These are phyloP conservation scores for Microctonus hyperodae DNA, from an alignment of 2,888 invertebrate genomes.

Conservation along the genomic window DNA sequence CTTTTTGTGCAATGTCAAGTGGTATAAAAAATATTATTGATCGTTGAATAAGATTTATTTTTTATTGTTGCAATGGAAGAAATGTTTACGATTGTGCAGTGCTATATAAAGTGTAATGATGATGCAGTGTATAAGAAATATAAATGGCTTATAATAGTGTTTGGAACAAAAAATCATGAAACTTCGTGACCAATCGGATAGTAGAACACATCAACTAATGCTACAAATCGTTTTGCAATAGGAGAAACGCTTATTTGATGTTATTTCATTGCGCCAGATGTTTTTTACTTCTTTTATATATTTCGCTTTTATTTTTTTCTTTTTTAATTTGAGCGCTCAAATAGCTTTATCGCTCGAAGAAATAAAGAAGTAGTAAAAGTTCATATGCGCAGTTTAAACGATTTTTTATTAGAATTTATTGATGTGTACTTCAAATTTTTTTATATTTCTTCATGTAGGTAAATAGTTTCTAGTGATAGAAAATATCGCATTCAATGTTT, in stretches of 20 bases:
- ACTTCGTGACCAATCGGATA: not conserved
- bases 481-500: not conserved
- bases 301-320: conserved; percentile 19
- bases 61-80: not conserved
- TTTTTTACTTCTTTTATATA: not conserved
- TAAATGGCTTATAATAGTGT: not conserved
- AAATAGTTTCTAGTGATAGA: not conserved
- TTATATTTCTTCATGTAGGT: not conserved
- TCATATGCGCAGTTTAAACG: not conserved
- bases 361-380: not conserved
- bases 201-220: not conserved
- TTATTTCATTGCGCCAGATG: conserved; percentile 13
- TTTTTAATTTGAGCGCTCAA: not conserved
- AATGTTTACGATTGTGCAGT: not conserved
- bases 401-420: not conserved
- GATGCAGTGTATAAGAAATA: not conserved
- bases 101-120: not conserved
- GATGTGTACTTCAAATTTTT: not conserved
- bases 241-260: conserved; percentile 42
- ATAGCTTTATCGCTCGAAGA: not conserved
- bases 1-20: too few relatives aligned
- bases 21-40: not conserved
- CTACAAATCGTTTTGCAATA: conserved; percentile 28
- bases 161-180: not conserved
- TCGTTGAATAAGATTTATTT: not conserved